Percentiles rank a stretch among this genome's conserved stretches.
phyloP scores from a whole-genome alignment of 64 coral and sea anemone species.

The Platygyra sinensis region DNA sequence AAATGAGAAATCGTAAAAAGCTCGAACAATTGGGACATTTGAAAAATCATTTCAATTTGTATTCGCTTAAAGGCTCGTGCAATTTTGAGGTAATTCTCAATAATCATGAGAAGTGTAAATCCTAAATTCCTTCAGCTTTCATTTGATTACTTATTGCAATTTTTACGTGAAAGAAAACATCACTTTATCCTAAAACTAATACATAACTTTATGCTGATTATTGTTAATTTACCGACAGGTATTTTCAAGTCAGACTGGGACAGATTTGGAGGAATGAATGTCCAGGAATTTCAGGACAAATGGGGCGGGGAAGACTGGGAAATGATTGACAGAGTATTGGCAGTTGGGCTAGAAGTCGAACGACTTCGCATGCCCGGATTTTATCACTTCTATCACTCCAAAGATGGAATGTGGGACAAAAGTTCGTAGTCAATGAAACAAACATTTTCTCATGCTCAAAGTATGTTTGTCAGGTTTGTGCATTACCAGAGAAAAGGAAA shows the following conservation, averaged over 20 bases:
- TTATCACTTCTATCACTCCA: constrained; percentile 84
- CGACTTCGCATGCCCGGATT: constrained; percentile 72
- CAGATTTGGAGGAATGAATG: constrained; percentile 81
- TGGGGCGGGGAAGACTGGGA: constrained; percentile 95
- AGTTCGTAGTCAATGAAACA: background rate
- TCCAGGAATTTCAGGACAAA: constrained; percentile 60
- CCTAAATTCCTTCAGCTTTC: too few species aligned
- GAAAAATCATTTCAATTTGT: too few species aligned
- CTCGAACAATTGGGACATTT: too few species aligned
- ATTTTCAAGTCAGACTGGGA: constrained; percentile 87
- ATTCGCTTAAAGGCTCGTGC: too few species aligned
- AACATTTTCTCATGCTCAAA: background rate
- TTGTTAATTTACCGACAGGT: constrained; percentile 33
- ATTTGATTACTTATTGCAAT: too few species aligned
- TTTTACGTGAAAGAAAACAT: too few species aligned
- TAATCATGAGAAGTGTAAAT: too few species aligned
- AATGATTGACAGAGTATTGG: constrained; percentile 72
- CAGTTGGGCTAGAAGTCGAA: constrained; percentile 70
- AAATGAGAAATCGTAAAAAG: too few species aligned
- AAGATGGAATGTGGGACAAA: constrained; percentile 80
- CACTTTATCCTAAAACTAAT: too few species aligned
- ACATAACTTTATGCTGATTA: background rate
- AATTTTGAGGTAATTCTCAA: too few species aligned
- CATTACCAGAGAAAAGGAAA: too few species aligned
- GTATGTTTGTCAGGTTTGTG: too few species aligned